phyloP scores from a whole-genome alignment of 2,797 vertebrate species.

The Margarornis squamiger region DNA sequence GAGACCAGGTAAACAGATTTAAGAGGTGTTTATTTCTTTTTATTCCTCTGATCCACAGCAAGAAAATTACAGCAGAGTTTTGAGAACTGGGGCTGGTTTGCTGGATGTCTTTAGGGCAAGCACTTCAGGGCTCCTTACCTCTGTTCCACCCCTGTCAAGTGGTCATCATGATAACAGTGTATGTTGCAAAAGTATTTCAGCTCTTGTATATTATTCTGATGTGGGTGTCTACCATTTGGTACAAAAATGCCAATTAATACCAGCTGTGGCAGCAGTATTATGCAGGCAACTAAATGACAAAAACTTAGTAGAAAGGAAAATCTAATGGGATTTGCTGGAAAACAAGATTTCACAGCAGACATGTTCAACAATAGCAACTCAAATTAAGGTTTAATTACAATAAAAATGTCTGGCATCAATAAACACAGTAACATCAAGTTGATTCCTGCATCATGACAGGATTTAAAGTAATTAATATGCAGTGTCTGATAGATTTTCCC shows the following conservation, averaged over 20 bases:
- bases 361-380: background rate
- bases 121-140: background rate
- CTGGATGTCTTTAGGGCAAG: background rate
- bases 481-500: background rate
- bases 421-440: background rate
- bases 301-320: constrained; percentile 4
- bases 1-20: background rate
- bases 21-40: background rate
- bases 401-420: background rate
- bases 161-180: background rate
- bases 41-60: background rate
- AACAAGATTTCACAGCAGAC: constrained; percentile 3
- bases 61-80: background rate
- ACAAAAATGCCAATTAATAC: background rate
- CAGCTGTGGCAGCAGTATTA: background rate
- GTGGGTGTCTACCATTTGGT: background rate
- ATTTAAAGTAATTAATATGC: background rate
- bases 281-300: background rate
- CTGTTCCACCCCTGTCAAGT: background rate
- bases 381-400: constrained; percentile 11
- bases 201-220: background rate
- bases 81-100: background rate
- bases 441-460: background rate
- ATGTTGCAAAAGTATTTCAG: background rate
- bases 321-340: background rate